Evolutionary conservation across 2,888 invertebrate species (phyloP).

Genomic region (Cerceris rybyensis): DNA sequence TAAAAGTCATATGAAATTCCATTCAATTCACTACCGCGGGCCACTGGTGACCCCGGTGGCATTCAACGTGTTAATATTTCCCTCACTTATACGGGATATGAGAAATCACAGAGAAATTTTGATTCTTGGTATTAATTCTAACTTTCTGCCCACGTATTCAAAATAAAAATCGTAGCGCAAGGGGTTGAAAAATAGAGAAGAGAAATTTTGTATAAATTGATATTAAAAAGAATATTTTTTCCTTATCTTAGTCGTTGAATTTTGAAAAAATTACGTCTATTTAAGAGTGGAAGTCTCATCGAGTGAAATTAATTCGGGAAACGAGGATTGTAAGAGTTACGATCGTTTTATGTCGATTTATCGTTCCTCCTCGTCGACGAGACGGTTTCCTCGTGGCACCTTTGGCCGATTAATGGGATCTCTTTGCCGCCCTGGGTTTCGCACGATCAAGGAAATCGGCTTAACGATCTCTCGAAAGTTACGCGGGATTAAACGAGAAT

Average conservation of each 20-base stretch:
- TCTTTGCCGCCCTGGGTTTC: not conserved
- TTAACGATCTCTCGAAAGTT: conserved; percentile 7
- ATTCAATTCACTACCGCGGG: too few species aligned
- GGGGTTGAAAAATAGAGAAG: too few species aligned
- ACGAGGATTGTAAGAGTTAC: conserved; percentile 20
- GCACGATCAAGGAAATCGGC: conserved; percentile 5
- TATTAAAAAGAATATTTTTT: conserved; percentile 3
- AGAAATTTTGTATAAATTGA: too few species aligned
- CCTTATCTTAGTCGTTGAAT: conserved; percentile 17
- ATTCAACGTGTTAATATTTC: too few species aligned
- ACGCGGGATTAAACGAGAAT: not conserved
- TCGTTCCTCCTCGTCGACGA: conserved; percentile 10
- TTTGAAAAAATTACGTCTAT: conserved; percentile 19
- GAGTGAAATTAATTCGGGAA: conserved; percentile 35
- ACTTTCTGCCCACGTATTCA: too few species aligned
- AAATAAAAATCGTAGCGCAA: too few species aligned
- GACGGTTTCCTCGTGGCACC: not conserved
- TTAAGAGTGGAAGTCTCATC: conserved; percentile 21
- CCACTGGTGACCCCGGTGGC: too few species aligned
- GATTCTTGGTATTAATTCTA: too few species aligned
- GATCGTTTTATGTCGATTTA: conserved; percentile 30
- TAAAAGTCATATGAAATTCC: too few species aligned
- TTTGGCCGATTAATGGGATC: conserved; percentile 1
- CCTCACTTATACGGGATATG: too few species aligned
- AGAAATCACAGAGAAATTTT: too few species aligned